These are phyloP conservation scores for Actinernus sp. DNA, from an alignment of 92 coral and sea anemone species.

Conservation along the genomic window DNA sequence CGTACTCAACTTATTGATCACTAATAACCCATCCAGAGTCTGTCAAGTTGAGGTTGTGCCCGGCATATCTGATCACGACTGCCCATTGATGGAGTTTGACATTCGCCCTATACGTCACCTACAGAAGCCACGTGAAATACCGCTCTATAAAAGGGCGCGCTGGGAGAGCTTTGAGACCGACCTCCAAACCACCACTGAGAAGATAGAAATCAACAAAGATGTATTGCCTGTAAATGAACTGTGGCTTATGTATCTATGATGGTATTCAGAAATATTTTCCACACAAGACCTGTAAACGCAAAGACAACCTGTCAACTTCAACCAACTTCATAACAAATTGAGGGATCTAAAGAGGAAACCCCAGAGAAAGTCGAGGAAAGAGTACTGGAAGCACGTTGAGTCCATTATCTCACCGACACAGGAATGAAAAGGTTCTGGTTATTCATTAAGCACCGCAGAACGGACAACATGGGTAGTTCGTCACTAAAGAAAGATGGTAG, in stretches of 20 bases:
- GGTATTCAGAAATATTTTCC: slow-evolving; percentile 9
- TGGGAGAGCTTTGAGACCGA: background rate
- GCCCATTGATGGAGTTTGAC: slow-evolving; percentile 42
- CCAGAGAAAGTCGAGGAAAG: slow-evolving; percentile 28
- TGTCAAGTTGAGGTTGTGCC: slow-evolving; percentile 22
- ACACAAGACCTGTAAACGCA: slow-evolving; percentile 8
- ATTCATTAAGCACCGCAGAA: slow-evolving; percentile 39
- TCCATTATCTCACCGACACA: slow-evolving; percentile 29
- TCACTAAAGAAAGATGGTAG: slow-evolving; percentile 19
- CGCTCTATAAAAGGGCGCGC: slow-evolving; percentile 18
- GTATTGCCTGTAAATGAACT: background rate
- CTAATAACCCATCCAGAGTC: slow-evolving; percentile 46
- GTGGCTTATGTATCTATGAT: background rate
- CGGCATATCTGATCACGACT: slow-evolving; percentile 66
- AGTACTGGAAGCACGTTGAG: slow-evolving; percentile 35
- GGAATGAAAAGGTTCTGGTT: slow-evolving; percentile 47
- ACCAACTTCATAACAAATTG: background rate
- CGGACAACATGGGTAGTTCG: slow-evolving; percentile 15
- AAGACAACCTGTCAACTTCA: slow-evolving; percentile 9
- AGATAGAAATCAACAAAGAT: background rate
- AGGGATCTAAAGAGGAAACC: slow-evolving; percentile 7
- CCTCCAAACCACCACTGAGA: background rate
- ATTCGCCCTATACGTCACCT: slow-evolving; percentile 52
- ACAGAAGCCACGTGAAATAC: slow-evolving; percentile 57
- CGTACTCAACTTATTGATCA: slow-evolving; percentile 46